These are phyloP conservation scores for Pyxicephalus adspersus DNA, from an alignment of 2,113 vertebrate species.

Conservation along the genomic window DNA sequence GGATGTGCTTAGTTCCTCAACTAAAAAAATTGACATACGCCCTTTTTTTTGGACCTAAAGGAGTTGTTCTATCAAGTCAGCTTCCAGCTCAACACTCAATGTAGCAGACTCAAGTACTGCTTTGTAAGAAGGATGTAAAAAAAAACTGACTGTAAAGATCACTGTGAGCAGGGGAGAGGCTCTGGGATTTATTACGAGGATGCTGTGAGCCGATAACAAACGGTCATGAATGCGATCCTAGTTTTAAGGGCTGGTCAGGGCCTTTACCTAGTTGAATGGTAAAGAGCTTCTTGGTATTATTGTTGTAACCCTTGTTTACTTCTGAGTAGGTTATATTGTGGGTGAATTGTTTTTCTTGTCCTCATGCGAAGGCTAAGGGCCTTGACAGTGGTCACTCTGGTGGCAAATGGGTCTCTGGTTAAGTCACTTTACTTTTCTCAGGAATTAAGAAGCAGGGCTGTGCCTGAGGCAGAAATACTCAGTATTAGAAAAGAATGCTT, in stretches of 20 bases:
- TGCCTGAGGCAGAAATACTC: neutral
- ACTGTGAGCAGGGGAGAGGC: neutral
- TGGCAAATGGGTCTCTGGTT: conserved; percentile 2
- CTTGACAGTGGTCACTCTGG: neutral
- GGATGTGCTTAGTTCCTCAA: conserved; percentile 15
- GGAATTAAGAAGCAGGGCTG: conserved; percentile 23
- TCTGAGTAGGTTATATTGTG: neutral
- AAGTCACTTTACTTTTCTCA: conserved; percentile 33
- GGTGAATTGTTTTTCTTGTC: neutral
- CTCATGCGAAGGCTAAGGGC: neutral
- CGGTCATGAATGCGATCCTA: neutral
- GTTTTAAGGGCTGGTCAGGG: no score
- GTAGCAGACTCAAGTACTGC: neutral
- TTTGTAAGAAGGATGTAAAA: neutral
- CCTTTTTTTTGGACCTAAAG: neutral
- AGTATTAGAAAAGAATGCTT: conserved; percentile 22
- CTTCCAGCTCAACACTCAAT: no score
- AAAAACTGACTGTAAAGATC: neutral
- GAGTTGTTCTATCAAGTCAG: no score
- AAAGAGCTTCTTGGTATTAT: neutral
- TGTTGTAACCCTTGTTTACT: no score
- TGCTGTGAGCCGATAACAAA: neutral
- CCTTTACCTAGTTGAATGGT: neutral
- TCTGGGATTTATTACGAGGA: neutral
- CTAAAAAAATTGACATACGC: neutral